Conservation (phyloP, 2,797 vertebrate genomes). For the Florisuga fusca region DNA sequence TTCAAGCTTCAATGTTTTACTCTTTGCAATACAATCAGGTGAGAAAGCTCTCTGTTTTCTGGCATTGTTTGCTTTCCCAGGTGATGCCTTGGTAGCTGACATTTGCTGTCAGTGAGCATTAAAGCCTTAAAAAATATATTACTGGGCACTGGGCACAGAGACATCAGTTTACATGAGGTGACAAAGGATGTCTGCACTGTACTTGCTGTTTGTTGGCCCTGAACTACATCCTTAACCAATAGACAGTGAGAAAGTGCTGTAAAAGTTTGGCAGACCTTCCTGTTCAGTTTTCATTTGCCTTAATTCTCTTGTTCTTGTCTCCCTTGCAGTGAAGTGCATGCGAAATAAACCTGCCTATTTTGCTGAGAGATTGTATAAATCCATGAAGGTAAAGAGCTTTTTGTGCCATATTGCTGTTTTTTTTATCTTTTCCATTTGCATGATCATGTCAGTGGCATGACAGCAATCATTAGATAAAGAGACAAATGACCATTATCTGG, state of each 20-base stretch:
- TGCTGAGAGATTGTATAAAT: slow-evolving; percentile 93
- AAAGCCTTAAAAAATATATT: background rate
- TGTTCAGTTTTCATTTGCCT: background rate
- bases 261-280: background rate
- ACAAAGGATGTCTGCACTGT: background rate
- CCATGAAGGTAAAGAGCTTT: slow-evolving; percentile 93
- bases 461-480: background rate
- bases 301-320: slow-evolving; percentile 28
- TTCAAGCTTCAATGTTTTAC: background rate
- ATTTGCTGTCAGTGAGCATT: background rate
- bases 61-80: background rate
- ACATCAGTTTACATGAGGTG: background rate
- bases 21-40: background rate
- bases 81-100: background rate
- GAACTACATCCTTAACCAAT: background rate
- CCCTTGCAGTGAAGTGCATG: slow-evolving; percentile 88
- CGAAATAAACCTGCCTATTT: slow-evolving; percentile 89
- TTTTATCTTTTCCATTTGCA: background rate
- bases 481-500: background rate
- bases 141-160: background rate
- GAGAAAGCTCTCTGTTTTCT: background rate
- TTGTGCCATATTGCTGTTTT: background rate
- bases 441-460: background rate
- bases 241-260: background rate
- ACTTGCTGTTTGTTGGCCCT: background rate